Evolutionary conservation across 1,140 invertebrate genomes (phyloP).

Genomic region (Papilio polyxenes): DNA sequence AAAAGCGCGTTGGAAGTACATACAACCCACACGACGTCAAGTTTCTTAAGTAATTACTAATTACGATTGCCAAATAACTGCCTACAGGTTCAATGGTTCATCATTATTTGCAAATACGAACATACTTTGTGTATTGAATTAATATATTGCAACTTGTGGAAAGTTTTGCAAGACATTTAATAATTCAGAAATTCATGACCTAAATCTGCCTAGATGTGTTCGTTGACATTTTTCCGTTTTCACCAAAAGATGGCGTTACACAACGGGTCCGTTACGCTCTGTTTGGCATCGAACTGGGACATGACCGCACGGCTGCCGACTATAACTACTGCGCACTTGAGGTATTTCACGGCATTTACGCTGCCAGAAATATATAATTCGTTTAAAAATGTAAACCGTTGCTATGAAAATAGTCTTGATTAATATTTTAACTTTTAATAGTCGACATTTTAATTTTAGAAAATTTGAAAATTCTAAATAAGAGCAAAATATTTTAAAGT

Average conservation of each 20-base stretch:
- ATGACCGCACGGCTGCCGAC: background rate
- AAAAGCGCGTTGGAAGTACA: background rate
- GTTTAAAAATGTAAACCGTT: background rate
- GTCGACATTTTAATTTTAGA: background rate
- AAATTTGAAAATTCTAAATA: background rate
- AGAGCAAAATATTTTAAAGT: too few species aligned
- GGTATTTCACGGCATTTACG: constrained; percentile 28
- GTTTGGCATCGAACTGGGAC: constrained; percentile 18
- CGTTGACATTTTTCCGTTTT: background rate
- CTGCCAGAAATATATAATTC: constrained; percentile 1
- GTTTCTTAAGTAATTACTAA: background rate
- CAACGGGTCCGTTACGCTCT: constrained; percentile 15
- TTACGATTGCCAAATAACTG: background rate
- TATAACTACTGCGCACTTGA: constrained; percentile 6
- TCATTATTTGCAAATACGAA: background rate
- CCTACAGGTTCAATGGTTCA: background rate
- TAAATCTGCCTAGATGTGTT: too few species aligned
- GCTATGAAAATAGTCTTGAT: background rate
- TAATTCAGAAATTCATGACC: too few species aligned
- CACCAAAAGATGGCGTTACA: constrained; percentile 4
- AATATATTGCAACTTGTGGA: background rate
- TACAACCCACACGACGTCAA: background rate
- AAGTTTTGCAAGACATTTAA: background rate
- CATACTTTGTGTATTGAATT: background rate
- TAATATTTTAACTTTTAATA: background rate